Percentiles rank a stretch among this genome's conserved stretches.
Conservation (phyloP, 2,113 vertebrate genomes). For the Glareola pratincola region DNA sequence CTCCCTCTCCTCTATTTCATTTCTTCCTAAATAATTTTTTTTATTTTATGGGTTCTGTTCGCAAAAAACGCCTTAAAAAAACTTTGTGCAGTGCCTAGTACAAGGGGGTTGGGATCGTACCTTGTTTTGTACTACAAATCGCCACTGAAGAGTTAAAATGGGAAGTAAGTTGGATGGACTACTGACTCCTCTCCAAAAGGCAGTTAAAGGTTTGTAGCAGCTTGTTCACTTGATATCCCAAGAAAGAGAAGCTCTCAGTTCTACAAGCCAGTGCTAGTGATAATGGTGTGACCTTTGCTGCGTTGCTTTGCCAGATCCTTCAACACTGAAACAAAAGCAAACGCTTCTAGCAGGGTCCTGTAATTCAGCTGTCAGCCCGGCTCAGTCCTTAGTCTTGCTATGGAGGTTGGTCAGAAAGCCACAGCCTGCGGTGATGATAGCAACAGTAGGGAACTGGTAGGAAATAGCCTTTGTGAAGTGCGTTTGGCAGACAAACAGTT, state of each 20-base stretch:
- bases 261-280: background rate
- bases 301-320: background rate
- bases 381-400: background rate
- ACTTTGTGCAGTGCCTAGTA: background rate
- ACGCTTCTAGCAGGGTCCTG: background rate
- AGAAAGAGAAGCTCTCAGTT: background rate
- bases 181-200: background rate
- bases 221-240: background rate
- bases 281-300: background rate
- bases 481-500: background rate
- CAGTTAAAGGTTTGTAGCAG: background rate
- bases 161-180: background rate
- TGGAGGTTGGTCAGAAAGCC: background rate
- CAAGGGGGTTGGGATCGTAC: background rate
- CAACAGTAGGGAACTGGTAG: background rate
- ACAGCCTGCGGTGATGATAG: background rate
- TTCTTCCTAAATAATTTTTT: background rate
- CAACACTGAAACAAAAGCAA: background rate
- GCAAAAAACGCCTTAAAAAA: background rate
- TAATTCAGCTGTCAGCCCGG: background rate
- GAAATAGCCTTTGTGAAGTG: background rate
- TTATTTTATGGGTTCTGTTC: background rate
- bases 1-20: rapidly evolving
- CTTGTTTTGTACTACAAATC: background rate
- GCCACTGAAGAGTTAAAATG: background rate